Percentiles rank a stretch among this genome's conserved stretches.
Conservation (phyloP, 1,140 invertebrate genomes). For the Listronotus oregonensis region DNA sequence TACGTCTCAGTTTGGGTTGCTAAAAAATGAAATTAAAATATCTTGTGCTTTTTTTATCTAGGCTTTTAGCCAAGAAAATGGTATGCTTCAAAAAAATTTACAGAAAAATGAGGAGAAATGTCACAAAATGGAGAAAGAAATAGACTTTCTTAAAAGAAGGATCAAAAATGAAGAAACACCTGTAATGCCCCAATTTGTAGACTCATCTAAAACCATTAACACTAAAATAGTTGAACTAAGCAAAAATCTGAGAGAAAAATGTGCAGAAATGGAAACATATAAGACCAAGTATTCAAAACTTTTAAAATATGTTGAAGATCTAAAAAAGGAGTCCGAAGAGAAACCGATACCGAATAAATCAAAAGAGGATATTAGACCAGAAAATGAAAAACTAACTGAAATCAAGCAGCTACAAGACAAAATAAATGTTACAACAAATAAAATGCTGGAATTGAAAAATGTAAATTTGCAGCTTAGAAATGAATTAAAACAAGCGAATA, state of each 20-base stretch:
- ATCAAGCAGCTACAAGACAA: conserved; percentile 67
- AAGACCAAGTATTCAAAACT: conserved; percentile 55
- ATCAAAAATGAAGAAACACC: background rate
- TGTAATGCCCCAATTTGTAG: too few species aligned
- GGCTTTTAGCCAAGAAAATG: conserved; percentile 55
- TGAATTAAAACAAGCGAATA: conserved; percentile 67
- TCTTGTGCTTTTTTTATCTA: too few species aligned
- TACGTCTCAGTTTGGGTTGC: too few species aligned
- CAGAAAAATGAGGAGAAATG: conserved; percentile 26
- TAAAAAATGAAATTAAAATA: too few species aligned
- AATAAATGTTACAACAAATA: conserved; percentile 63
- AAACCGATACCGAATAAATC: background rate
- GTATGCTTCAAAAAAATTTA: conserved; percentile 41
- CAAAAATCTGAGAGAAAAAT: conserved; percentile 58
- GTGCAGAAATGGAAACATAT: conserved; percentile 54
- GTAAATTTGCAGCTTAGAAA: conserved; percentile 66
- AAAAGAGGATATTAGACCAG: conserved; percentile 3
- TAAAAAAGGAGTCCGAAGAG: conserved; percentile 34
- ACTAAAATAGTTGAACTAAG: conserved; percentile 58
- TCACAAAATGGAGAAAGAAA: background rate
- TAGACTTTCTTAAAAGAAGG: background rate
- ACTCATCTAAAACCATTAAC: conserved; percentile 6
- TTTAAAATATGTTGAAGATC: conserved; percentile 46
- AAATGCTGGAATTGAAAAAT: conserved; percentile 70
- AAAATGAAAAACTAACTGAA: conserved; percentile 38